These are phyloP conservation scores for Tyto alba DNA, from an alignment of 2,113 vertebrate genomes.

Conservation along the genomic window DNA sequence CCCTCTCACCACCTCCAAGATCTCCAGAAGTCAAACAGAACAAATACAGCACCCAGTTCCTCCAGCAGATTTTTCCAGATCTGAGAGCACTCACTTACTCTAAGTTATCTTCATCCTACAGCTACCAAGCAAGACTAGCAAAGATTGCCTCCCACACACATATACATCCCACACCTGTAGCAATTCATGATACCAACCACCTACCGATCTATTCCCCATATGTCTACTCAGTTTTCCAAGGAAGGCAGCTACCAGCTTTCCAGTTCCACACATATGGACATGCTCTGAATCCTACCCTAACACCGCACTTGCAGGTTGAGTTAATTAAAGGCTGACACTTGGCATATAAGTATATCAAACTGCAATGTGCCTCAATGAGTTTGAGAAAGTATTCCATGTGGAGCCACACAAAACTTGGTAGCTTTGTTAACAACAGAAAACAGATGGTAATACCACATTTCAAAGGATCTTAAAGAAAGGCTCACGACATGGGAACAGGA, in stretches of 20 bases:
- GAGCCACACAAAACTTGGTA: not conserved
- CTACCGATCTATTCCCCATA: constrained; percentile 19
- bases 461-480: not conserved
- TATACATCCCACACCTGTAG: constrained; percentile 38
- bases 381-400: not conserved
- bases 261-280: not conserved
- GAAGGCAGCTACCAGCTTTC: not conserved
- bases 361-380: not conserved
- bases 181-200: constrained; percentile 9
- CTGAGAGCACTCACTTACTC: not conserved
- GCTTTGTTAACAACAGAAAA: not conserved
- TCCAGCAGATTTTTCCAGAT: not conserved
- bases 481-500: not conserved
- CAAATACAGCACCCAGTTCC: not conserved
- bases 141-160: constrained; percentile 12
- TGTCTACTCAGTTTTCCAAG: constrained; percentile 16
- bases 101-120: constrained; percentile 8
- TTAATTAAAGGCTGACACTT: constrained; percentile 11
- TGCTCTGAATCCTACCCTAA: not conserved
- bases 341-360: not conserved
- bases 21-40: not conserved
- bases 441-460: constrained; percentile 3
- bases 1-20: not conserved
- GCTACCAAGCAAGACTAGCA: not conserved
- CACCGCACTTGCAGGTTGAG: not conserved